Percentiles rank a stretch among this genome's conserved stretches.
Evolutionary conservation across 2,888 invertebrate species (phyloP).

Genomic region (Microlaimidae sp.): DNA sequence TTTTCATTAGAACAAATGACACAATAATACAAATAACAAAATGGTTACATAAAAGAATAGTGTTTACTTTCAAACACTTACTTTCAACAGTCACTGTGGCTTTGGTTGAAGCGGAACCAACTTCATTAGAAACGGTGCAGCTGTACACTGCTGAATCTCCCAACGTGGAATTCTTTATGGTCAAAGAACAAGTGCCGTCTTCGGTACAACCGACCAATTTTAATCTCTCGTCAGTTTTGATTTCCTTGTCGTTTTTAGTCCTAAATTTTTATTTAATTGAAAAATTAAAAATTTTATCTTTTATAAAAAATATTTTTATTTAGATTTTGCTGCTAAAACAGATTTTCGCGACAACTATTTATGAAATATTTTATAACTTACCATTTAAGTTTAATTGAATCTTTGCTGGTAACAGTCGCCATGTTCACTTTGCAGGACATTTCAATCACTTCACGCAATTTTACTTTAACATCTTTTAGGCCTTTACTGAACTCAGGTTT

Average conservation of each 20-base stretch:
- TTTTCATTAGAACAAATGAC: too few species aligned
- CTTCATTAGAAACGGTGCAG: slow-evolving; percentile 46
- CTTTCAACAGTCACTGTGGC: slow-evolving; percentile 39
- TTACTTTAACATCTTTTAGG: neutral
- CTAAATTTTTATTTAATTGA: too few species aligned
- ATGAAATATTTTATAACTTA: too few species aligned
- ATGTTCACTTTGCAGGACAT: neutral
- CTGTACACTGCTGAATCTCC: neutral
- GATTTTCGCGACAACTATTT: too few species aligned
- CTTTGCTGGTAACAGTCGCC: too few species aligned
- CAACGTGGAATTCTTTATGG: slow-evolving; percentile 62
- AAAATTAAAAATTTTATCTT: too few species aligned
- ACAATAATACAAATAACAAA: too few species aligned
- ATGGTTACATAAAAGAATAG: neutral
- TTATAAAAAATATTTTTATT: neutral
- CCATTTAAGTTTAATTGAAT: too few species aligned
- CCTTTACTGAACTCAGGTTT: neutral
- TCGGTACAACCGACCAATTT: too few species aligned
- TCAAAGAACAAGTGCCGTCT: slow-evolving; percentile 48
- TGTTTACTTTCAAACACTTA: neutral
- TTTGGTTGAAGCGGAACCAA: slow-evolving; percentile 57
- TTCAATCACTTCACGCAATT: neutral
- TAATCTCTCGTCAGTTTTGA: too few species aligned
- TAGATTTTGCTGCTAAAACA: neutral
- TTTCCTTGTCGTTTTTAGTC: too few species aligned